Evolutionary conservation across 2,113 vertebrate species (phyloP), one percentile per base, ranked within the genome.

Genomic region (Geococcyx californianus): DNA sequence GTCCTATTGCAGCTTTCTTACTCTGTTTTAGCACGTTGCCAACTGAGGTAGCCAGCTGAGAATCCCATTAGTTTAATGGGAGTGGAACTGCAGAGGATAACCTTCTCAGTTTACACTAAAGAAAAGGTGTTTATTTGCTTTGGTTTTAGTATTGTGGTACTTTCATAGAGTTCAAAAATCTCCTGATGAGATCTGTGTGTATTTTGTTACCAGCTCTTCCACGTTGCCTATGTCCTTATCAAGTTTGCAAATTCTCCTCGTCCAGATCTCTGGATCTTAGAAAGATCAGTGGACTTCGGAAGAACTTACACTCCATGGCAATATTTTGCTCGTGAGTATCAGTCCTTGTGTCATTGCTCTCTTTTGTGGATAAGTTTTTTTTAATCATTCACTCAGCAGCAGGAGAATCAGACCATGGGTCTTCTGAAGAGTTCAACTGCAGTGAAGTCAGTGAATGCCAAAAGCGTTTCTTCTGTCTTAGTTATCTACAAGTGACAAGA

Each of bases 221-320:
- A 99, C 40, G 99, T 99, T 90, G 99, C 99, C 16, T 99, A 99
- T 64, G 49, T 99, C 95, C 98, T 99, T 94, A 98, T 99, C 96
- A 99, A 99, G 97, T 99, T 99, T 97, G 99, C 99, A 42, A 99
- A 99, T 96, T 99, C 99, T 92, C 99, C 99, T 89, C 99, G 99
- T 47, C 99, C 99, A 95, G 98, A 99, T 96, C 98, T 99, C 87
- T 99, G 99, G 99, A 96, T 99, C 60, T 97, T 99, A 88, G 99
- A 99, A 97, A 98, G 98, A 89, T 99, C 99, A 2, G 97, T 98
- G 72, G 99, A 99, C 94, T 98, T 99, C 70, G 99, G 99, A 92
- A 98, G 79, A 87, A 99, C 98, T 63, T 99, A 98, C 90, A 97
- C 66, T 25, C 98, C 99, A 9, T 99, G 99, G 99, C 99, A 99